A percentile compares a stretch with the other conserved stretches of the same genome.
phyloP scores from a whole-genome alignment of 2,113 vertebrate genomes.

The Alectura lathami region DNA sequence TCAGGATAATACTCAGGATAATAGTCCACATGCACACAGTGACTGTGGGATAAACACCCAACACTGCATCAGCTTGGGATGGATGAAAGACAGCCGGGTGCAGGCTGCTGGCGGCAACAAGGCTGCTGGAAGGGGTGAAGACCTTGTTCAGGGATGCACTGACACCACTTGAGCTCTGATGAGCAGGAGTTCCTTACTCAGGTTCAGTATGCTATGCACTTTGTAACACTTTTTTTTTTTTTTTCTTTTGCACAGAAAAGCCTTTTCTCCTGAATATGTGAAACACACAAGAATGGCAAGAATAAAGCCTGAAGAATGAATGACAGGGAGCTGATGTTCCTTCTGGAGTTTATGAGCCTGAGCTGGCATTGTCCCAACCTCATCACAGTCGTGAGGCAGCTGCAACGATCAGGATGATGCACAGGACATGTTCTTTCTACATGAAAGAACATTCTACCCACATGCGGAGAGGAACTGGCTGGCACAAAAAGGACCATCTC shows the following conservation, averaged over 20 bases:
- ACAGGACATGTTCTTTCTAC: fast-evolving
- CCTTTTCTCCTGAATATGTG: neutral
- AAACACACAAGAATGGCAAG: neutral
- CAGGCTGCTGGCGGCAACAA: neutral
- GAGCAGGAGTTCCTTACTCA: neutral
- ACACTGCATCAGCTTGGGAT: neutral
- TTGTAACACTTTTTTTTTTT: no score
- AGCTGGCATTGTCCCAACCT: neutral
- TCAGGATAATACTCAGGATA: no score
- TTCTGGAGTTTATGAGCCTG: neutral
- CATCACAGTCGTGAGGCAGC: neutral
- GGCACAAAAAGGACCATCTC: neutral
- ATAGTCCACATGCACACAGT: neutral
- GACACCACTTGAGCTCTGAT: neutral
- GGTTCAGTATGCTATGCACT: neutral
- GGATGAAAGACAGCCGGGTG: fast-evolving
- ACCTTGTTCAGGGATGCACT: neutral
- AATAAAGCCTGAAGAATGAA: neutral
- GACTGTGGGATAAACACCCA: neutral
- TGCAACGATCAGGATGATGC: neutral
- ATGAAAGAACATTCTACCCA: neutral
- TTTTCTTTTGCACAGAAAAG: neutral
- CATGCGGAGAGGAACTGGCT: neutral
- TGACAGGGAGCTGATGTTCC: neutral
- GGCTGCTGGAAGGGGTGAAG: neutral